These are phyloP conservation scores for Ecdyonurus torrentis DNA, from an alignment of 2,888 invertebrate species.

Conservation along the genomic window DNA sequence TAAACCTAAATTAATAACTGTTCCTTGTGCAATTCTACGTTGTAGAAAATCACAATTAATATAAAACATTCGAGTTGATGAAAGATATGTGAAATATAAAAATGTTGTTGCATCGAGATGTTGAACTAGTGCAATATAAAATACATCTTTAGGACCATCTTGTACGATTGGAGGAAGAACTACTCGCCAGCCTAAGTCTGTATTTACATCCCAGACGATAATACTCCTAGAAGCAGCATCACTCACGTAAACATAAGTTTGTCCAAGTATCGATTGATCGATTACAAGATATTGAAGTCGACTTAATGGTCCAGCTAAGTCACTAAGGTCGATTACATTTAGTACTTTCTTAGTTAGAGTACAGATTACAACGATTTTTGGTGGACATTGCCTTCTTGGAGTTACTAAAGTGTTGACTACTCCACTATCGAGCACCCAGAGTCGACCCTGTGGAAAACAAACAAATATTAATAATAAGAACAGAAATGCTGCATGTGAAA, in stretches of 20 bases:
- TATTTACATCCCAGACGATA: slow-evolving; percentile 5
- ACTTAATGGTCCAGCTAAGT: slow-evolving; percentile 27
- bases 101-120: neutral
- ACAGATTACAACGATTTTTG: slow-evolving; percentile 38
- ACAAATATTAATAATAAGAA: no score
- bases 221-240: slow-evolving; percentile 52
- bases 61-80: slow-evolving; percentile 2
- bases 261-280: slow-evolving; percentile 32
- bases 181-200: neutral
- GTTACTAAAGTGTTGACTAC: slow-evolving; percentile 44
- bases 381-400: slow-evolving; percentile 31
- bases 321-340: slow-evolving; percentile 40
- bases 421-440: slow-evolving; percentile 58
- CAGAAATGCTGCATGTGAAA: no score
- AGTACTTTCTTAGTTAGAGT: slow-evolving; percentile 37
- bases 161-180: slow-evolving; percentile 5
- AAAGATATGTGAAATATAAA: slow-evolving; percentile 7
- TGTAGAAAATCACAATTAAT: slow-evolving; percentile 5
- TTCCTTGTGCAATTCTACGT: neutral
- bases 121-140: slow-evolving; percentile 5
- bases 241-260: slow-evolving; percentile 33
- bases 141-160: slow-evolving; percentile 2
- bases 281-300: slow-evolving; percentile 50
- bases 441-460: slow-evolving; percentile 11
- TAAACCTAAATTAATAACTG: slow-evolving; percentile 2